phyloP scores from a whole-genome alignment of 2,888 invertebrate genomes.

The Torymus tubicola region DNA sequence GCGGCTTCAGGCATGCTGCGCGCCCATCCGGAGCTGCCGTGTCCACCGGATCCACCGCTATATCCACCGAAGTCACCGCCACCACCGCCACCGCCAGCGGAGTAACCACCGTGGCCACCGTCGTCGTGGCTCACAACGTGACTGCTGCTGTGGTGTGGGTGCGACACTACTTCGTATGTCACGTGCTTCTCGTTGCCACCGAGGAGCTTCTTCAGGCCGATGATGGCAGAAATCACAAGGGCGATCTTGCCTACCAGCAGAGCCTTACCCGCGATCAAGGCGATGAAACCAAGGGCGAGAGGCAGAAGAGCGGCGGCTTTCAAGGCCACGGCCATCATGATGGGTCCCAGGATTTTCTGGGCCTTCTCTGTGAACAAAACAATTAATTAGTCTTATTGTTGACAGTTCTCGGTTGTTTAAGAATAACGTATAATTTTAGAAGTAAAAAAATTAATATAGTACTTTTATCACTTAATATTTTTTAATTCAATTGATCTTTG shows the following conservation, averaged over 20 bases:
- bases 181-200: conserved; percentile 88
- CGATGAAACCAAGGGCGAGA: conserved; percentile 87
- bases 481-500: no score
- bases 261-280: conserved; percentile 91
- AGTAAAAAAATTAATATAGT: no score
- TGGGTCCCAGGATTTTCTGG: conserved; percentile 86
- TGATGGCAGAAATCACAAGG: conserved; percentile 88
- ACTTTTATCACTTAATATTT: no score
- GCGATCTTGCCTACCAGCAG: conserved; percentile 90
- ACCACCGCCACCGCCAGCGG: conserved; percentile 79
- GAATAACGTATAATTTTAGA: no score
- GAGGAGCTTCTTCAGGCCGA: conserved; percentile 89
- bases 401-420: no score
- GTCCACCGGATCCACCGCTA: conserved; percentile 77
- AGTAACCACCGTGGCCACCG: conserved; percentile 77
- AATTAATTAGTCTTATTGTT: no score
- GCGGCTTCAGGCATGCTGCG: conserved; percentile 80
- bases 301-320: conserved; percentile 89
- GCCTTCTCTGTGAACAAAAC: conserved; percentile 79
- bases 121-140: conserved; percentile 85
- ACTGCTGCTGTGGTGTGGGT: conserved; percentile 87
- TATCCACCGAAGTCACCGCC: conserved; percentile 80
- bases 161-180: conserved; percentile 91
- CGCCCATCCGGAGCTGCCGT: conserved; percentile 82
- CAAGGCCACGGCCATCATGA: conserved; percentile 85